Base-by-base conservation (phyloP, 2,888 invertebrate genomes). In the Sphinx pinastri region DNA sequence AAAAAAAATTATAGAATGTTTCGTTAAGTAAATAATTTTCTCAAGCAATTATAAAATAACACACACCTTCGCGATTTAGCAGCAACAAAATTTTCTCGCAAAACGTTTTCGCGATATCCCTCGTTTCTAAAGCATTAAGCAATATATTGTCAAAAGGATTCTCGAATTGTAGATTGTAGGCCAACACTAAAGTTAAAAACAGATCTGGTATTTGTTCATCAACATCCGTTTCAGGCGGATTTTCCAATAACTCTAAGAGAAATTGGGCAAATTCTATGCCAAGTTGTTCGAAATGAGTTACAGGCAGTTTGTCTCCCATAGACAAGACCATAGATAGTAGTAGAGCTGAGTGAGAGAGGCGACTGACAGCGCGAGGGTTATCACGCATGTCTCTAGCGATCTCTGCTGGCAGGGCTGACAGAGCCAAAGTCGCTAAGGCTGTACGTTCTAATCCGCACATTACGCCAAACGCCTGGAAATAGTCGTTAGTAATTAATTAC, bases 351-450 rank as follows among this genome's bases (percentile, higher is more conserved):
- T 98, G 97, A 77, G 97, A 97, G 75, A 98, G 95, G 79, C 97
- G 96, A 79, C 96, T 96, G 81, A 97, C 95, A 78, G 97, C 96
- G 78, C 96, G 95, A 68, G 97, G 95, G 91, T 97, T 97, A 81
- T 96, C 96, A 82, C 95, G 95, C 96, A 98, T 97, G 82, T 95
- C 97, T 88, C 97, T 96, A 52, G 98, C 98, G 74, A 99, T 95
- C 94, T 99, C 99, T 82, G 98, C 96, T 1, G 99, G 98, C 71
- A 99, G 94, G 71, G 98, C 96, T 14, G 98, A 98, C 84, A 97
- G 96, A 25, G 99, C 95, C 84, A 99, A 95, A 31, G 98, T 97
- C 68, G 96, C 96, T 52, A 98, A 95, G 59, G 98, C 97, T 6
- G 96, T 96, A 71, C 96, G 95, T 88, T 98, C 98, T 73, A 99